These are phyloP conservation scores for Setophaga petechia DNA, from an alignment of 2,113 vertebrate genomes.

Conservation along the genomic window DNA sequence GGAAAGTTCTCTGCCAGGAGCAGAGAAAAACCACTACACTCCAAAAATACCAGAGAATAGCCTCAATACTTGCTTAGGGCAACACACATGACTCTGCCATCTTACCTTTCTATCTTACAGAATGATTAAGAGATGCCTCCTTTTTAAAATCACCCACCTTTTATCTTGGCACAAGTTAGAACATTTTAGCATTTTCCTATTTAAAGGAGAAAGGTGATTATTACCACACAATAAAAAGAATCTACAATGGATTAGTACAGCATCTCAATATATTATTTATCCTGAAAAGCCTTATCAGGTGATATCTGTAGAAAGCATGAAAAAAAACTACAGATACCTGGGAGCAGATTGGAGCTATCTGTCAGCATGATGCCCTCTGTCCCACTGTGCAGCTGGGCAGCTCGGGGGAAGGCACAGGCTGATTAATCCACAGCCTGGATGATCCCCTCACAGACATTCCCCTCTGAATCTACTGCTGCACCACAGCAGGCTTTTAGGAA, in stretches of 20 bases:
- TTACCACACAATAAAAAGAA: neutral
- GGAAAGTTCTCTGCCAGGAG: neutral
- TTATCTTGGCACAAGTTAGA: neutral
- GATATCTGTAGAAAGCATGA: neutral
- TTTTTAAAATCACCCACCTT: neutral
- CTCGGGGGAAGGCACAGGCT: accelerated
- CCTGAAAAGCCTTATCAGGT: neutral
- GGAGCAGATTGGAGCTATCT: neutral
- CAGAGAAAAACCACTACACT: neutral
- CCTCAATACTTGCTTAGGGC: neutral
- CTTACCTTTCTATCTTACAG: neutral
- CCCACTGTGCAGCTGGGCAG: neutral
- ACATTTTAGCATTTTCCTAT: neutral
- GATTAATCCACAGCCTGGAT: neutral
- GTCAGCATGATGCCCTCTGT: neutral
- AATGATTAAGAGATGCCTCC: neutral
- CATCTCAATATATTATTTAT: neutral
- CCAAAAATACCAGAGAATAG: neutral
- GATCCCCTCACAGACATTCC: neutral
- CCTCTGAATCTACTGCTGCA: neutral
- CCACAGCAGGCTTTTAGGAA: neutral
- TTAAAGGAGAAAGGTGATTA: neutral
- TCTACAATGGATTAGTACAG: neutral
- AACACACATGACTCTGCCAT: neutral
- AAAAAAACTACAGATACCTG: neutral